phyloP scores from a whole-genome alignment of 30 jellyfish, hydroid and myxozoan genomes.

The Mastigias papua region DNA sequence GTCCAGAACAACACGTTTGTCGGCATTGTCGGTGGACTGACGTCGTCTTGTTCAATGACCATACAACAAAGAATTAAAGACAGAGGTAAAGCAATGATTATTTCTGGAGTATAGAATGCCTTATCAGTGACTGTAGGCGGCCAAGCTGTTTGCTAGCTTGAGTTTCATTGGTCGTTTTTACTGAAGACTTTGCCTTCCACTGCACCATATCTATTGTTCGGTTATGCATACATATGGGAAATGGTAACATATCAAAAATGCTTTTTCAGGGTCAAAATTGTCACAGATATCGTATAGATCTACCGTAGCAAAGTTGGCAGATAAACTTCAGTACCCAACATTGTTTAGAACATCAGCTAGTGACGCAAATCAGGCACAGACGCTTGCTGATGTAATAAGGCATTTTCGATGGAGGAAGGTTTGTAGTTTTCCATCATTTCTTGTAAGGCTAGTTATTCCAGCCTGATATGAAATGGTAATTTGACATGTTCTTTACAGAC shows the following conservation, averaged over 20 bases:
- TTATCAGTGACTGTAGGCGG: no score
- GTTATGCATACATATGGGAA: not conserved
- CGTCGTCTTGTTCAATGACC: slow-evolving; percentile 73
- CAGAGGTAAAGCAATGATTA: slow-evolving; percentile 75
- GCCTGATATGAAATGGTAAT: no score
- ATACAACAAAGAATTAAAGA: slow-evolving; percentile 60
- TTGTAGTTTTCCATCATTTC: no score
- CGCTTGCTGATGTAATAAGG: slow-evolving; percentile 81
- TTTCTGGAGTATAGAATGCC: no score
- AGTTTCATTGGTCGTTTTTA: no score
- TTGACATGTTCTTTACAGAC: no score
- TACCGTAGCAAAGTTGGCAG: slow-evolving; percentile 53
- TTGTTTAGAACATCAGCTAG: slow-evolving; percentile 78
- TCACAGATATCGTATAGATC: slow-evolving; percentile 95
- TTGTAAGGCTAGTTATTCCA: no score
- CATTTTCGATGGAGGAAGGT: slow-evolving; percentile 98
- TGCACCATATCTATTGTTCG: not conserved
- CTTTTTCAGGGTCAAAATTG: slow-evolving; percentile 67
- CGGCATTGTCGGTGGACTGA: slow-evolving; percentile 88
- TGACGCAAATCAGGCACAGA: slow-evolving; percentile 92
- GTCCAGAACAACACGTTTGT: slow-evolving; percentile 18
- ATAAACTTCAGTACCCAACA: slow-evolving; percentile 67
- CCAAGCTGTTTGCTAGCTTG: no score
- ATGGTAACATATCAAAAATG: no score
- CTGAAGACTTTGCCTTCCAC: no score